A percentile compares a stretch with the other conserved stretches of the same genome.
Evolutionary conservation across 2,888 invertebrate genomes (phyloP).

Genomic region (Cepaea hortensis): DNA sequence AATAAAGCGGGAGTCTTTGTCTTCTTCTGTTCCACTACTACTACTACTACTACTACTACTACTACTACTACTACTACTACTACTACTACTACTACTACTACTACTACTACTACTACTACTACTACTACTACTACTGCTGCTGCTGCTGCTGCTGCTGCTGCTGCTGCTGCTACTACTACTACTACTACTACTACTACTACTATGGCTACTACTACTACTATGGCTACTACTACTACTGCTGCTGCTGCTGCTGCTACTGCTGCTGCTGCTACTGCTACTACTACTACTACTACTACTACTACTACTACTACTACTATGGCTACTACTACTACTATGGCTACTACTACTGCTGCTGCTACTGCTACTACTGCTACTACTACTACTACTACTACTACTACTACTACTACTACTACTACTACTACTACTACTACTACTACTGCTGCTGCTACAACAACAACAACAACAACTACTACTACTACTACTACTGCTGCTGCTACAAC

Average conservation of each 20-base stretch:
- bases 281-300: background rate
- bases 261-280: slow-evolving; percentile 23
- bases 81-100: slow-evolving; percentile 40
- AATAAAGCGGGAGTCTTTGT: too few relatives aligned
- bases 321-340: background rate
- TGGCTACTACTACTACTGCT: too few relatives aligned
- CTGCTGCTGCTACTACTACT: too few relatives aligned
- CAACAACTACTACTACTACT: slow-evolving; percentile 3
- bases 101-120: slow-evolving; percentile 35
- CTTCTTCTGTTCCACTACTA: too few relatives aligned
- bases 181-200: too few relatives aligned
- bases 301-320: background rate
- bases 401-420: slow-evolving; percentile 38
- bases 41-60: slow-evolving; percentile 38
- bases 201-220: too few relatives aligned
- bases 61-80: slow-evolving; percentile 36
- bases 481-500: background rate
- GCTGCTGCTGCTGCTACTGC: background rate
- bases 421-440: slow-evolving; percentile 38
- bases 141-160: background rate
- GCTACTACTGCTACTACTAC: slow-evolving; percentile 4
- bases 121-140: slow-evolving; percentile 13
- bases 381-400: slow-evolving; percentile 37
- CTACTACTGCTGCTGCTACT: too few relatives aligned
- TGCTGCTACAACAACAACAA: background rate